A percentile compares a stretch with the other conserved stretches of the same genome.
Evolutionary conservation across 2,797 vertebrate species (phyloP).

Genomic region (Leptoclinus maculatus): DNA sequence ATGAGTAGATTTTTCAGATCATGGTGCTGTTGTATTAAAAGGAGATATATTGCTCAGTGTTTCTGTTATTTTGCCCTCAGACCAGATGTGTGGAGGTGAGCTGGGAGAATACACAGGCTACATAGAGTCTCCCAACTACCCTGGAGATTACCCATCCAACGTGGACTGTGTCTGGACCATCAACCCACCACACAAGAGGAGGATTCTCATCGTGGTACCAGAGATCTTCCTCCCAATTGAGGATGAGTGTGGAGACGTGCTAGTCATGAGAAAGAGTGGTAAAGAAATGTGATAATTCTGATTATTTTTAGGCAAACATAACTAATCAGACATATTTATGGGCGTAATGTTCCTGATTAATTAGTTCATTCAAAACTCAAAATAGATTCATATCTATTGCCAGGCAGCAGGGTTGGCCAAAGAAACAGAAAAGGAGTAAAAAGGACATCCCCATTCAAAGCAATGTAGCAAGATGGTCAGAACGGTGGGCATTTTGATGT

Average conservation of each 20-base stretch:
- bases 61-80: slow-evolving; percentile 72
- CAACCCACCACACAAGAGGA: slow-evolving; percentile 93
- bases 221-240: slow-evolving; percentile 98
- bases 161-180: slow-evolving; percentile 97
- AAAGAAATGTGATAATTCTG: slow-evolving; percentile 32
- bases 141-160: slow-evolving; percentile 96
- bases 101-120: slow-evolving; percentile 96
- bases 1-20: not conserved
- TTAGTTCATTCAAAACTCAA: not conserved
- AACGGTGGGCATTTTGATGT: no score
- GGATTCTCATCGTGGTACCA: slow-evolving; percentile 96
- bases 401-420: not conserved
- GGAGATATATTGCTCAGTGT: not conserved
- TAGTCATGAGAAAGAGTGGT: slow-evolving; percentile 99
- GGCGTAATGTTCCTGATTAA: not conserved
- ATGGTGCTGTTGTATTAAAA: not conserved
- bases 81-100: slow-evolving; percentile 95
- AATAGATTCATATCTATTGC: not conserved
- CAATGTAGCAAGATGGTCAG: not conserved
- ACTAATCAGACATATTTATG: not conserved
- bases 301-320: not conserved
- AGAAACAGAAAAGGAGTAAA: not conserved
- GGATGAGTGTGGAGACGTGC: slow-evolving; percentile 95
- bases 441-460: not conserved
- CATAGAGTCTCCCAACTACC: slow-evolving; percentile 98